A percentile compares a stretch with the other conserved stretches of the same genome.
Evolutionary conservation across 2,888 invertebrate genomes (phyloP).

Genomic region (Lithodes maja): DNA sequence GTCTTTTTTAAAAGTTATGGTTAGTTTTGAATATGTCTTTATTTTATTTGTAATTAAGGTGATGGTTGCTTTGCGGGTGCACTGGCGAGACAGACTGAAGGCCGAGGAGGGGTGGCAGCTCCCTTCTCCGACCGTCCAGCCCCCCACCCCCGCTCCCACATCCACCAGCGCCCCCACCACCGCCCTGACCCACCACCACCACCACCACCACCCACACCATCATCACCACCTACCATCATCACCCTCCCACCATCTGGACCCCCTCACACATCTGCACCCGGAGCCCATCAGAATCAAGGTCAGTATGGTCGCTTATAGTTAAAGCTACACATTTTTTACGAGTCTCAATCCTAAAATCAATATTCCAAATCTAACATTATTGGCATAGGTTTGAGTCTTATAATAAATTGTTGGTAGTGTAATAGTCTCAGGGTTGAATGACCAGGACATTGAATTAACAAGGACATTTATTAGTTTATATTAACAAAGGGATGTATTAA

Average conservation of each 20-base stretch:
- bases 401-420: no score
- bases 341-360: no score
- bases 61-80: constrained; percentile 60
- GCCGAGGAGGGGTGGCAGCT: constrained; percentile 60
- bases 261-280: constrained; percentile 70
- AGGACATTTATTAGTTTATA: no score
- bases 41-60: constrained; percentile 5
- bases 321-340: no score
- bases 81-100: constrained; percentile 61
- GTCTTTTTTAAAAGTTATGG: no score
- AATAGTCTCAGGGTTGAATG: no score
- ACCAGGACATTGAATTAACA: no score
- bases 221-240: constrained; percentile 21
- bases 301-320: background rate
- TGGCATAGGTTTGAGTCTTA: no score
- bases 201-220: constrained; percentile 29
- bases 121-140: constrained; percentile 59
- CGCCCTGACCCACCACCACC: constrained; percentile 17
- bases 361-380: no score
- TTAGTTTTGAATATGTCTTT: no score
- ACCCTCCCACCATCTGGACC: constrained; percentile 45
- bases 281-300: constrained; percentile 77
- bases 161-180: constrained; percentile 31
- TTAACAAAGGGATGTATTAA: no score
- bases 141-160: constrained; percentile 54